These are phyloP conservation scores for Ophion obscuratus DNA, from an alignment of 2,888 invertebrate genomes.

Conservation along the genomic window DNA sequence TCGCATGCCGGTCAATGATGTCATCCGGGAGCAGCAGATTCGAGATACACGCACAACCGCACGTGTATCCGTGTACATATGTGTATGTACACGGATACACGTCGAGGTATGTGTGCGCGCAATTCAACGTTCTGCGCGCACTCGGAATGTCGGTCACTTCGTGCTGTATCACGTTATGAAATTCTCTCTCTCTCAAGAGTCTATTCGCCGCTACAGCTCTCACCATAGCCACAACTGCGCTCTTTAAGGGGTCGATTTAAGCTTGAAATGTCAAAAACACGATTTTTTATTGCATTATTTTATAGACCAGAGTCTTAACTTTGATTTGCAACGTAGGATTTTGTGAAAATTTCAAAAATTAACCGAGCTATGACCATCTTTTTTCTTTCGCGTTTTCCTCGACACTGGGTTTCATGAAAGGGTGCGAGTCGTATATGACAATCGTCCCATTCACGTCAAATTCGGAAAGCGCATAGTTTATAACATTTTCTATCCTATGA, in stretches of 20 bases:
- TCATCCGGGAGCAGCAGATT: slow-evolving; percentile 73
- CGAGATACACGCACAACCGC: background rate
- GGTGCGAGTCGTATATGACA: too few species aligned
- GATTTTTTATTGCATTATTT: background rate
- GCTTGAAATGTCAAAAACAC: background rate
- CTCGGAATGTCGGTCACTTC: slow-evolving; percentile 80
- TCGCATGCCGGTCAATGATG: slow-evolving; percentile 74
- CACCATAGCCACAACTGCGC: slow-evolving; percentile 35
- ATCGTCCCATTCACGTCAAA: too few species aligned
- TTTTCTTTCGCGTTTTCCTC: too few species aligned
- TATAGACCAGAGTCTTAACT: background rate
- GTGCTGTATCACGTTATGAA: slow-evolving; percentile 79
- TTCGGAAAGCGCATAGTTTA: too few species aligned
- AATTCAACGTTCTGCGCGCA: slow-evolving; percentile 71
- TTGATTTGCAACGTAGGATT: too few species aligned
- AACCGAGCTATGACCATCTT: too few species aligned
- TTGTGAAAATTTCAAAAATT: too few species aligned
- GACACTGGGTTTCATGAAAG: too few species aligned
- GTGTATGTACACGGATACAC: background rate
- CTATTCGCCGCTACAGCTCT: slow-evolving; percentile 70
- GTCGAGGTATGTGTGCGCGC: slow-evolving; percentile 76
- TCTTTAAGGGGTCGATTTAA: slow-evolving; percentile 4
- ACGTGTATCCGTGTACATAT: background rate
- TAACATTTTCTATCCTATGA: too few species aligned
- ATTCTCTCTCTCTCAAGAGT: slow-evolving; percentile 76